Evolutionary conservation across 2,797 vertebrate species (phyloP).

Genomic region (Sternotherus odoratus): DNA sequence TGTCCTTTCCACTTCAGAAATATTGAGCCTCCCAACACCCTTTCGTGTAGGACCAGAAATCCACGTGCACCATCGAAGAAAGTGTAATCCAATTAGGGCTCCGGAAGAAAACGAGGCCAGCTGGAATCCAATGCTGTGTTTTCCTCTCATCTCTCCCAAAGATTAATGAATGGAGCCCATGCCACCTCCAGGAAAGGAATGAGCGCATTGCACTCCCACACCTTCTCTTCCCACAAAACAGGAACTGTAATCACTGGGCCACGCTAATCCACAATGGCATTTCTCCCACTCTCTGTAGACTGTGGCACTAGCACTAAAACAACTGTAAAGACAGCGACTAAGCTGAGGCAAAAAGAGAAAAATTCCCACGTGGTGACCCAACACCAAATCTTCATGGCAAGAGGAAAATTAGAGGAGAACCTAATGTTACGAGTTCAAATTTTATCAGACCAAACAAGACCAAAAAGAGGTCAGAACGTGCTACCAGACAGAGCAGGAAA

Average conservation of each 20-base stretch:
- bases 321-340: no score
- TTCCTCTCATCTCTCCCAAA: not conserved
- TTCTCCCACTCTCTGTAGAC: not conserved
- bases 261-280: not conserved
- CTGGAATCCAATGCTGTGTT: not conserved
- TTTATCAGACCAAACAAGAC: not conserved
- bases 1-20: not conserved
- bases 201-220: not conserved
- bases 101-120: accelerated
- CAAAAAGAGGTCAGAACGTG: not conserved
- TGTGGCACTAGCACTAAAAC: not conserved
- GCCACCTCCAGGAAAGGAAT: not conserved
- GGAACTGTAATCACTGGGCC: not conserved
- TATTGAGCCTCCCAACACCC: not conserved
- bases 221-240: not conserved
- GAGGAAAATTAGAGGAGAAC: not conserved
- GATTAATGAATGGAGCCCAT: not conserved
- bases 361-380: not conserved
- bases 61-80: not conserved
- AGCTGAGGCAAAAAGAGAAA: not conserved
- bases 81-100: accelerated
- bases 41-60: not conserved
- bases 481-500: not conserved
- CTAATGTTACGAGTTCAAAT: not conserved
- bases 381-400: not conserved